Percentiles rank a stretch among this genome's conserved stretches.
phyloP scores from a whole-genome alignment of 2,113 vertebrate genomes.

The Prionailurus viverrinus region DNA sequence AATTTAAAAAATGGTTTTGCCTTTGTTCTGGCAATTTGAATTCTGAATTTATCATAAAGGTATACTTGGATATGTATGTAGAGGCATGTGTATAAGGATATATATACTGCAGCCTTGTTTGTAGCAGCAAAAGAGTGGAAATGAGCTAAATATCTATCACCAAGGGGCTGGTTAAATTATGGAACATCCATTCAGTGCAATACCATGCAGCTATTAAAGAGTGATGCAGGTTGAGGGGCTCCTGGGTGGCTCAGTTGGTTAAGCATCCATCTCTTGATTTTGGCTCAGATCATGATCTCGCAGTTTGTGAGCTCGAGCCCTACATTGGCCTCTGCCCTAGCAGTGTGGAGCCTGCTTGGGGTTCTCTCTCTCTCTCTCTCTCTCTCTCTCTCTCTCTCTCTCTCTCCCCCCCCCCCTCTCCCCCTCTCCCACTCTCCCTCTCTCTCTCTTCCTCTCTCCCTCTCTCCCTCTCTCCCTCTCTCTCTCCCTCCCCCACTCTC shows the following conservation, averaged over 20 bases:
- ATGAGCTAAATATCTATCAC: background rate
- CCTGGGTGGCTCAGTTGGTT: too few relatives aligned
- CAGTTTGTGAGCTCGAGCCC: too few relatives aligned
- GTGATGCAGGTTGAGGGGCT: background rate
- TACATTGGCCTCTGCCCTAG: too few relatives aligned
- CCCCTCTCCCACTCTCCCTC: accelerated
- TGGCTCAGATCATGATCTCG: too few relatives aligned
- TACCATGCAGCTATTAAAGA: background rate
- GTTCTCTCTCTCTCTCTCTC: too few relatives aligned
- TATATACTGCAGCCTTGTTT: background rate
- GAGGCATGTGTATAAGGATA: background rate
- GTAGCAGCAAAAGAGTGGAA: background rate
- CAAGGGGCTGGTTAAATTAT: background rate
- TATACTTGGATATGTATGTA: background rate
- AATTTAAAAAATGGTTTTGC: background rate
- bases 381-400: too few relatives aligned
- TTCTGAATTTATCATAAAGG: background rate
- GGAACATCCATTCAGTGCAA: background rate
- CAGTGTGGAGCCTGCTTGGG: too few relatives aligned
- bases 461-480: too few relatives aligned
- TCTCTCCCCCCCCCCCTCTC: accelerated
- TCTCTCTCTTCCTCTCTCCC: accelerated
- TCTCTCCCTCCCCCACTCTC: too few relatives aligned
- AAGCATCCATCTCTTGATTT: too few relatives aligned
- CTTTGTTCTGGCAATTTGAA: constrained; percentile 37